Conservation (phyloP, 2,888 invertebrate species). For the Camptogramma bilineatum region DNA sequence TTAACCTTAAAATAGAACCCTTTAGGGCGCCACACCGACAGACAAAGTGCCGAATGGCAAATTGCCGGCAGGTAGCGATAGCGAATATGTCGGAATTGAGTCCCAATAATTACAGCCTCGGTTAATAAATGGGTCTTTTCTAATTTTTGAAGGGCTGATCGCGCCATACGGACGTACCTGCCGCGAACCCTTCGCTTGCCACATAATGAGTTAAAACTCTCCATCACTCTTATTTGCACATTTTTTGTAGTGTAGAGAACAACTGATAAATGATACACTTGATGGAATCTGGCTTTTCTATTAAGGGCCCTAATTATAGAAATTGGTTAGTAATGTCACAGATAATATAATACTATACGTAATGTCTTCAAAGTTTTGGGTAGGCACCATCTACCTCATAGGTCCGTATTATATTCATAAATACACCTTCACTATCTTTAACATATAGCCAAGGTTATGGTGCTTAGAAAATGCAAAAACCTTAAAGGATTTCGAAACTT, state of each 20-base stretch:
- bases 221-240: conserved; percentile 66
- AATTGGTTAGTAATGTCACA: conserved; percentile 2
- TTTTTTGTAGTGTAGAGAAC: conserved; percentile 46
- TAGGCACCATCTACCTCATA: too few relatives aligned
- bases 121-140: conserved; percentile 84
- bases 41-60: conserved; percentile 84
- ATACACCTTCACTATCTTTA: too few relatives aligned
- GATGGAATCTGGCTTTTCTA: conserved; percentile 19
- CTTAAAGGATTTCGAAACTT: conserved; percentile 6
- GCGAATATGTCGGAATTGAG: conserved; percentile 81
- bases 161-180: conserved; percentile 84
- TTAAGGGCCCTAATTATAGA: conserved; percentile 9
- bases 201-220: conserved; percentile 71
- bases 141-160: conserved; percentile 81
- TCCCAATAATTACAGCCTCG: conserved; percentile 81
- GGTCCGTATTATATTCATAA: too few relatives aligned
- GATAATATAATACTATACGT: too few relatives aligned
- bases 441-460: neutral
- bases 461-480: conserved; percentile 7
- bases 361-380: neutral
- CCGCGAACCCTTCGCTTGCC: conserved; percentile 73
- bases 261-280: conserved; percentile 22
- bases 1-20: conserved; percentile 71
- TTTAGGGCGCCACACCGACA: conserved; percentile 85
- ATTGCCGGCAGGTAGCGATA: conserved; percentile 85